These are phyloP conservation scores for Spea multiplicata DNA, from an alignment of 2,113 vertebrate species.

Conservation along the genomic window DNA sequence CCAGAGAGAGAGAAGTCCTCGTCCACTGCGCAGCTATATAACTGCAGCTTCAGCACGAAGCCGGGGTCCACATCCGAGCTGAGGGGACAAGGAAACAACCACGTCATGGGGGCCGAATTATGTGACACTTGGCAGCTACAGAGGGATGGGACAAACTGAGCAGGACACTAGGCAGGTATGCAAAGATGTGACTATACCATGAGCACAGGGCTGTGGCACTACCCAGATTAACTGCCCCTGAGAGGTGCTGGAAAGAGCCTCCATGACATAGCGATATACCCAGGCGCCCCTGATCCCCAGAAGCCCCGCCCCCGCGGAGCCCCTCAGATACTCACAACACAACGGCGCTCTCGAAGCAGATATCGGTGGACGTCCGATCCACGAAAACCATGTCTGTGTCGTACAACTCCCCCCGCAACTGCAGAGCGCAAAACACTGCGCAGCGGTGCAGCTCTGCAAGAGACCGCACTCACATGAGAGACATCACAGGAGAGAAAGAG, in stretches of 20 bases:
- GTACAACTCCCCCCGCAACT: constrained; percentile 84
- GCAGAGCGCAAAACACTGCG: constrained; percentile 88
- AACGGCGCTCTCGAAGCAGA: constrained; percentile 85
- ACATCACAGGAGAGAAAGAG: neutral
- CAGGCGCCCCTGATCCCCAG: too few relatives aligned
- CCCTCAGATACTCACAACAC: constrained; percentile 77
- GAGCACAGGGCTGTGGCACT: too few relatives aligned
- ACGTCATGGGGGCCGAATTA: too few relatives aligned
- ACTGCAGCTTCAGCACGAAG: constrained; percentile 82
- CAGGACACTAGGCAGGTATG: too few relatives aligned
- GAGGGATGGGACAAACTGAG: too few relatives aligned
- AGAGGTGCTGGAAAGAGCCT: too few relatives aligned
- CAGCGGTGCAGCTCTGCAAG: constrained; percentile 83
- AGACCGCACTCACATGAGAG: neutral
- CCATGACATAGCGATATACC: too few relatives aligned
- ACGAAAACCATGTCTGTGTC: constrained; percentile 93
- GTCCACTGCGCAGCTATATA: constrained; percentile 85
- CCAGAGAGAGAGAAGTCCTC: constrained; percentile 77
- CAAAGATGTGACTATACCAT: too few relatives aligned
- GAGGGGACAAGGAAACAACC: neutral
- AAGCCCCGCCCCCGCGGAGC: too few relatives aligned
- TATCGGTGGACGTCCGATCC: constrained; percentile 88
- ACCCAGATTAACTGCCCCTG: too few relatives aligned
- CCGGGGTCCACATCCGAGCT: constrained; percentile 75
- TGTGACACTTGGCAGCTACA: too few relatives aligned